phyloP scores from a whole-genome alignment of 1,140 invertebrate genomes.

The Drosophila tsacasi region DNA sequence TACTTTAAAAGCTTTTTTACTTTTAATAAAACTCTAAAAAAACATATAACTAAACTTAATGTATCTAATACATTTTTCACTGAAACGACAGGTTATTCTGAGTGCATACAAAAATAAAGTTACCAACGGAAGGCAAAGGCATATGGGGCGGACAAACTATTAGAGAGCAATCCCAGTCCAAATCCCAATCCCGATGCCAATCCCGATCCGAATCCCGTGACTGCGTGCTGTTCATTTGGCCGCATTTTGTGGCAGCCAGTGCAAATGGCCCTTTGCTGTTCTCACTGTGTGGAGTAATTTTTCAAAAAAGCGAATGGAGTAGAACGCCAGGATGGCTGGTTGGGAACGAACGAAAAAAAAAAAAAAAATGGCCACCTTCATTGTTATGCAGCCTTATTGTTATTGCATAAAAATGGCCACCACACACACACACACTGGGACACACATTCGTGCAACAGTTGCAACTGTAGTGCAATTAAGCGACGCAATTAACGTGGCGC shows the following conservation, averaged over 20 bases:
- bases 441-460: constrained; percentile 68
- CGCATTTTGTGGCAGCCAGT: constrained; percentile 73
- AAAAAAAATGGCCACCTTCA: constrained; percentile 49
- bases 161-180: constrained; percentile 58
- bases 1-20: no score
- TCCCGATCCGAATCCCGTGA: constrained; percentile 36
- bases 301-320: constrained; percentile 60
- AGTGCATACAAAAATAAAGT: constrained; percentile 24
- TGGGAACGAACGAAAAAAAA: constrained; percentile 24
- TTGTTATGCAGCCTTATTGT: constrained; percentile 82
- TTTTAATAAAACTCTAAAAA: no score
- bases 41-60: neutral
- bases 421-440: constrained; percentile 8
- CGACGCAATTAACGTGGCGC: constrained; percentile 77
- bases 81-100: neutral
- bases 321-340: neutral
- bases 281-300: constrained; percentile 68
- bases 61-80: neutral
- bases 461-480: constrained; percentile 78
- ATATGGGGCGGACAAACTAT: constrained; percentile 66
- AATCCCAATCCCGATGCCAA: constrained; percentile 7
- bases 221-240: constrained; percentile 75
- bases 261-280: constrained; percentile 73
- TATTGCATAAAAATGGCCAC: constrained; percentile 78
- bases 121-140: constrained; percentile 19